phyloP scores from a whole-genome alignment of 2,113 vertebrate species.

The Copsychus sechellarum region DNA sequence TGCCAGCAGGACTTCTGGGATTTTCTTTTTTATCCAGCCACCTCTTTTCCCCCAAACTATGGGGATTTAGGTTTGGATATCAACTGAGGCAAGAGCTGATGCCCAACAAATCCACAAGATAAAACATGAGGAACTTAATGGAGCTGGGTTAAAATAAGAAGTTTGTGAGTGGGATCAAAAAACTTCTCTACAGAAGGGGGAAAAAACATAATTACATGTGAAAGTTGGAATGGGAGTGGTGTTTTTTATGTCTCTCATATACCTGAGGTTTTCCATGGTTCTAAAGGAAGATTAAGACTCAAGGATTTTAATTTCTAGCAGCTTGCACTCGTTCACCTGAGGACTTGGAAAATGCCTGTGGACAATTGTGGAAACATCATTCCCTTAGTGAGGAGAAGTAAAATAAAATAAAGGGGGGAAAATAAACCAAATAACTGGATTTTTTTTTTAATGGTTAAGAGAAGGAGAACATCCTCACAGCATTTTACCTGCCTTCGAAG shows the following conservation, averaged over 20 bases:
- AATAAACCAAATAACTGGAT: background rate
- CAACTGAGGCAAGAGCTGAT: background rate
- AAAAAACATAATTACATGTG: rapidly evolving
- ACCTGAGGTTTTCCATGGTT: background rate
- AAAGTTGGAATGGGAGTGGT: background rate
- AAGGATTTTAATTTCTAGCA: background rate
- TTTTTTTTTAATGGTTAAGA: background rate
- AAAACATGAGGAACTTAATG: rapidly evolving
- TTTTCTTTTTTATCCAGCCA: background rate
- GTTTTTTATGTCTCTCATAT: background rate
- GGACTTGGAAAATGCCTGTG: background rate
- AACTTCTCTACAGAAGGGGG: background rate
- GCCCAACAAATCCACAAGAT: background rate
- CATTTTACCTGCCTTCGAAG: background rate
- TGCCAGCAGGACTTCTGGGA: background rate
- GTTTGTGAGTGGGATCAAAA: background rate
- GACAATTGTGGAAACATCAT: background rate
- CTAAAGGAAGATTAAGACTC: background rate
- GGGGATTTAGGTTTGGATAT: background rate
- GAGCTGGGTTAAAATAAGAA: background rate
- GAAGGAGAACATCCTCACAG: background rate
- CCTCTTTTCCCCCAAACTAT: background rate
- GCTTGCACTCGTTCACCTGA: background rate
- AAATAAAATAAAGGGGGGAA: background rate
- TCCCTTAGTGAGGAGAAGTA: background rate